phyloP scores from a whole-genome alignment of 1,140 invertebrate genomes.

The Ylistrum balloti region DNA sequence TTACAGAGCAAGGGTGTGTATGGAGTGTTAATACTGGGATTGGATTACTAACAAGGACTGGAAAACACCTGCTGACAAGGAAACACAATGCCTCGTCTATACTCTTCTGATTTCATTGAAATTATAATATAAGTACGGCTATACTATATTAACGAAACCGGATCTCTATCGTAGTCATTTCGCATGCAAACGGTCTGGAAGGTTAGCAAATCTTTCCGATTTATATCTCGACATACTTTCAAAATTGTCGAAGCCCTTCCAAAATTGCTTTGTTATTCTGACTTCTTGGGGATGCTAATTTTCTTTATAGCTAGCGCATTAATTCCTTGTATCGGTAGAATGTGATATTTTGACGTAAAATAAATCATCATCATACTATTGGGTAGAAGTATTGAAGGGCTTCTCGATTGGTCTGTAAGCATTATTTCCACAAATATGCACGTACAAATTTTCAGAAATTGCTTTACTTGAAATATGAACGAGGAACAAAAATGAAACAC shows the following conservation, averaged over 20 bases:
- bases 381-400: neutral
- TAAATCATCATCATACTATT: slow-evolving; percentile 18
- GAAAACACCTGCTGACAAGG: neutral
- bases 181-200: neutral
- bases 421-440: slow-evolving; percentile 27
- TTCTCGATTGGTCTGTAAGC: slow-evolving; percentile 24
- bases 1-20: neutral
- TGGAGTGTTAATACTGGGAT: neutral
- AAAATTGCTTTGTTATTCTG: neutral
- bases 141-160: neutral
- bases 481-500: neutral
- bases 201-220: neutral
- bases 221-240: neutral
- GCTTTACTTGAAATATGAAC: neutral
- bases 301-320: neutral
- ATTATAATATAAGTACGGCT: neutral
- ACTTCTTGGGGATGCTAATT: neutral
- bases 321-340: neutral
- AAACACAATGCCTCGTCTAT: neutral
- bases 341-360: slow-evolving; percentile 17
- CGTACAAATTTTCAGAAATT: slow-evolving; percentile 2
- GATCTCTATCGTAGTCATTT: neutral
- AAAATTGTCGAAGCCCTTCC: neutral
- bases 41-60: neutral
- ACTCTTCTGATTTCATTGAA: neutral